Evolutionary conservation across 2,797 vertebrate species (phyloP), one percentile per base, ranked within the genome.

Genomic region (Poliocrania exsul): DNA sequence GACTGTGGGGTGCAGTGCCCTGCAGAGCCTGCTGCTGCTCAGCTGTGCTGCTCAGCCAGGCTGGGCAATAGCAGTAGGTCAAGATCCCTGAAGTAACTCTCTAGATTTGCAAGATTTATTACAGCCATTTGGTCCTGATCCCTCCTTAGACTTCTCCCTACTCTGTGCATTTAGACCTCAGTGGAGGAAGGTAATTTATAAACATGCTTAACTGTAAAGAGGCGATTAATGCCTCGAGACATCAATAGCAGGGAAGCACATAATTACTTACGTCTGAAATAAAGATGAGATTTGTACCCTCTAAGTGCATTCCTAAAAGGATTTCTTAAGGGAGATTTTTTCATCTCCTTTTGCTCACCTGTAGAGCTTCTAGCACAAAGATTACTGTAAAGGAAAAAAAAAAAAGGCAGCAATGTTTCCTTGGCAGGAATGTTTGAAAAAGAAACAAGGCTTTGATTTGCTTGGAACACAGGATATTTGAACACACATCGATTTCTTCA

Each of bases 241-340:
- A 69, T 88, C 65, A 91, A 72, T 54, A 65, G 69, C 85, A 90
- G n/a, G 15, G 81, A 96, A 95, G 79, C 49, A 92, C 54, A 81
- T 95, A 93, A 92, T 88, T 90, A 88, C 79, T 94, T 72, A 51
- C 0, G 5, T 69, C 79, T 86, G 79, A 81, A 96, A 81, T 79
- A 89, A 79, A 83, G 75, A 86, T 70, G 64, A 95, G 83, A 78
- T 78, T 91, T 85, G 56, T 64, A 62, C 19, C 65, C 69, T 78
- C 66, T 69, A 88, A 95, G 84, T 89, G 79, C 86, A 92, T 96
- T 94, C 89, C 92, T 95, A 46, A 72, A 88, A 83, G 37, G 47
- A 93, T 87, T 93, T 72, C 80, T 91, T 66, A 44, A 16, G 33
- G n/a, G 17, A 69, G 25, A 54, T 10, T 28, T 92, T 86, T 75